Evolutionary conservation across 2,888 invertebrate genomes (phyloP).

Genomic region (Latrodectus elegans): DNA sequence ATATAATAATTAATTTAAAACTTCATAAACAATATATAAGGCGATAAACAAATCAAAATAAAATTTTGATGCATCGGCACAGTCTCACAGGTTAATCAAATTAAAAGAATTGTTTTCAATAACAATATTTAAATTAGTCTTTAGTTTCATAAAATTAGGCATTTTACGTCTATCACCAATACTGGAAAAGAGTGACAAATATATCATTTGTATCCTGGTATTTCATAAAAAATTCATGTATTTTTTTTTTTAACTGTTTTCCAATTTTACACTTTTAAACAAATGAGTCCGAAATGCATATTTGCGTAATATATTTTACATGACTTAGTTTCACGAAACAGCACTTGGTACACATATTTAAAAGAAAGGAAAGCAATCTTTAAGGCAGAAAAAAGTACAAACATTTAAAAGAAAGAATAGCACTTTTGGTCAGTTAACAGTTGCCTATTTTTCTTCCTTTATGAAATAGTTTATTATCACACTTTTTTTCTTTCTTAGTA

Average conservation of each 20-base stretch:
- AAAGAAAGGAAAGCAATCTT: neutral
- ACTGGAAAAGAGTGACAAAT: no score
- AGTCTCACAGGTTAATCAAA: neutral
- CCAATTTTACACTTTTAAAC: no score
- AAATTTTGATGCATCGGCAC: constrained; percentile 1
- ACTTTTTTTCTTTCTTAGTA: neutral
- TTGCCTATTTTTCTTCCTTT: neutral
- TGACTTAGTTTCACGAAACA: no score
- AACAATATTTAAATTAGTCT: no score
- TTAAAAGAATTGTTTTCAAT: neutral
- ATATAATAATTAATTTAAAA: neutral
- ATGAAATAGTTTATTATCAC: constrained; percentile 13
- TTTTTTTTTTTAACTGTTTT: no score
- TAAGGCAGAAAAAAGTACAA: neutral
- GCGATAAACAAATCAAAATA: neutral
- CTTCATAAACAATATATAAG: neutral
- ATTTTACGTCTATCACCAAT: no score
- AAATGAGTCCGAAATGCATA: no score
- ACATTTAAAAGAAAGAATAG: neutral
- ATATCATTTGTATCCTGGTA: no score
- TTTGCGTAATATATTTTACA: no score
- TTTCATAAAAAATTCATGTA: no score
- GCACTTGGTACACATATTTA: neutral
- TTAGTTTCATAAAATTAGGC: no score
- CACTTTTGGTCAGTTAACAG: neutral